Percentiles rank a stretch among this genome's conserved stretches.
Conservation (phyloP, 2,888 invertebrate species). For the Coecobrya sp. region DNA sequence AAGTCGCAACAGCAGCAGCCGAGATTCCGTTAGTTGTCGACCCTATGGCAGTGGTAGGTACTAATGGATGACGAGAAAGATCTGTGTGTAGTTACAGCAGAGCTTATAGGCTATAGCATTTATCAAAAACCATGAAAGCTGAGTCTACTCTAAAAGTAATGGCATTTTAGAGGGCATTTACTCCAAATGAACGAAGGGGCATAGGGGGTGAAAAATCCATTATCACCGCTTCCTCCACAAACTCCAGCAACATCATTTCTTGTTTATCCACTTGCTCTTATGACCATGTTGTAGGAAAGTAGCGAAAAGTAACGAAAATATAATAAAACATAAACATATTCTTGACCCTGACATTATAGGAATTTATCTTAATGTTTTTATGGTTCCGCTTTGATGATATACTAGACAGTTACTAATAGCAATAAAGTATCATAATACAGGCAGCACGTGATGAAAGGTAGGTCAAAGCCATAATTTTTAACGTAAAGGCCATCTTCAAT, state of each 20-base stretch:
- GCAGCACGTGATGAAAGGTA: too few species aligned
- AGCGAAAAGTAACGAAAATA: neutral
- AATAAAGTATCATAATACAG: too few species aligned
- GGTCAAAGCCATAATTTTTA: too few species aligned
- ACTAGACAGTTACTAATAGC: too few species aligned
- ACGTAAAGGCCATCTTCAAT: too few species aligned
- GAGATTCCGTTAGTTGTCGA: constrained; percentile 21
- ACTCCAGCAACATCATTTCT: constrained; percentile 7
- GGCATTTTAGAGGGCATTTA: neutral
- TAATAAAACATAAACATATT: neutral
- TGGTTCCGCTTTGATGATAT: too few species aligned
- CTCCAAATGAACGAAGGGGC: constrained; percentile 15
- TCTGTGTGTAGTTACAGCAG: neutral
- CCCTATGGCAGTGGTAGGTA: neutral
- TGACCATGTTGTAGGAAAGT: neutral
- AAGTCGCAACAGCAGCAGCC: constrained; percentile 12
- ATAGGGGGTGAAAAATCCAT: constrained; percentile 65
- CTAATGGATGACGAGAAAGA: neutral
- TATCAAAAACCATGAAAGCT: neutral
- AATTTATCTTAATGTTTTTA: too few species aligned
- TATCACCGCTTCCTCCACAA: constrained; percentile 66
- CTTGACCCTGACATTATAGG: too few species aligned
- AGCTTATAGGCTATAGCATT: neutral
- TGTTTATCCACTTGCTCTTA: neutral
- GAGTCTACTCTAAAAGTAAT: neutral